These are phyloP conservation scores for Amitus sp. DNA, from an alignment of 2,888 invertebrate species.

Conservation along the genomic window DNA sequence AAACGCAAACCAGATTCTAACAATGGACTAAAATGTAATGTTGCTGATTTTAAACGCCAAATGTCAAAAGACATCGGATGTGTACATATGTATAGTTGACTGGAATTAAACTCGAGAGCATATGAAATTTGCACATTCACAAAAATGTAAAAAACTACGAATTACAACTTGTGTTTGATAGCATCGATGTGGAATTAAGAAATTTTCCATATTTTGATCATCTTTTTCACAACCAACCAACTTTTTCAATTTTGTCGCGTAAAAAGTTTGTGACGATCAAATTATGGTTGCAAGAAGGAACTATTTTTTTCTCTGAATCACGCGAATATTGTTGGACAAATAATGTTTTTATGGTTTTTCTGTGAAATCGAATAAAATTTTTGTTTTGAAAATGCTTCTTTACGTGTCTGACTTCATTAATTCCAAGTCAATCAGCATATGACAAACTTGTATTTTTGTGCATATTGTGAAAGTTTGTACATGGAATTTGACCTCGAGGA, in stretches of 20 bases:
- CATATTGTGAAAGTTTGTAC: no score
- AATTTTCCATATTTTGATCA: no score
- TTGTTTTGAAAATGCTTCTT: background rate
- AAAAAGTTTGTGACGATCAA: no score
- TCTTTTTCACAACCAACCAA: no score
- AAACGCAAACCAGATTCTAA: constrained; percentile 18
- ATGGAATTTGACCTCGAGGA: no score
- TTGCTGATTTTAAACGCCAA: constrained; percentile 36
- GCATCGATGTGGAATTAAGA: no score
- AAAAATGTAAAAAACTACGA: constrained; percentile 17
- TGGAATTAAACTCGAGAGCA: constrained; percentile 36
- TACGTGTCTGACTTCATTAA: no score
- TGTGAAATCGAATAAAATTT: background rate
- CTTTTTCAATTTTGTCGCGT: no score
- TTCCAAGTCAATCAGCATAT: no score
- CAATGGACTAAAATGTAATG: constrained; percentile 7
- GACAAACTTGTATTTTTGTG: no score
- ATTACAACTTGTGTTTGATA: background rate
- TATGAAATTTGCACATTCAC: constrained; percentile 40
- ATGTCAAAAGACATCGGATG: constrained; percentile 35
- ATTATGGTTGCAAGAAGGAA: no score
- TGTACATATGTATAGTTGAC: constrained; percentile 39
- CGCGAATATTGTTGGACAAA: background rate
- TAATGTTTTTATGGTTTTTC: background rate
- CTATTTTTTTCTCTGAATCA: no score